Evolutionary conservation across 1,140 invertebrate species (phyloP).

Genomic region (Sarcophaga bullata): DNA sequence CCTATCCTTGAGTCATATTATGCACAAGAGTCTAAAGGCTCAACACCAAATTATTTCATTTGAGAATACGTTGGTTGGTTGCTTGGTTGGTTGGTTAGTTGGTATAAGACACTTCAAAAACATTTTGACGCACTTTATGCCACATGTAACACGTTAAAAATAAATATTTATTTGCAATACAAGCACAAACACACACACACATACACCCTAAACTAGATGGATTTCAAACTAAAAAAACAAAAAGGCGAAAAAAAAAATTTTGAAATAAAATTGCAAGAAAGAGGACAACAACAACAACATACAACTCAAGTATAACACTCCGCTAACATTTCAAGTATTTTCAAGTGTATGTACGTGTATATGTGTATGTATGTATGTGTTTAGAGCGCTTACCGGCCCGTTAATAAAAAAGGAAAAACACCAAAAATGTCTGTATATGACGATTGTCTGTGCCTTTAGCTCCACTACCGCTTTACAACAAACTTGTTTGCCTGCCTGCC

Average conservation of each 20-base stretch:
- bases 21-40: not conserved
- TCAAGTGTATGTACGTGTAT: not conserved
- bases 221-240: too few species aligned
- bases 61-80: not conserved
- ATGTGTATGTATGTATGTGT: not conserved
- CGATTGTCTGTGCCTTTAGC: too few species aligned
- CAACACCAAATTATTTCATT: not conserved
- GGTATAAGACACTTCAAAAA: not conserved
- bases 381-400: not conserved
- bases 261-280: too few species aligned
- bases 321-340: not conserved
- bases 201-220: not conserved
- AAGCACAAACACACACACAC: not conserved
- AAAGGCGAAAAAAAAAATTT: too few species aligned
- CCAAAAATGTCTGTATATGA: too few species aligned
- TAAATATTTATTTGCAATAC: not conserved
- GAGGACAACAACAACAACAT: not conserved
- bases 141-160: conserved; percentile 16
- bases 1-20: not conserved
- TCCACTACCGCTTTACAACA: too few species aligned
- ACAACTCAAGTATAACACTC: conserved; percentile 2
- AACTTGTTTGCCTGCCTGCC: too few species aligned
- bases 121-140: conserved; percentile 8
- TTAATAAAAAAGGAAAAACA: too few species aligned
- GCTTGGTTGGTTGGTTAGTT: too few species aligned